Conservation (phyloP, 2,113 vertebrate species). For the Oryzias celebensis region DNA sequence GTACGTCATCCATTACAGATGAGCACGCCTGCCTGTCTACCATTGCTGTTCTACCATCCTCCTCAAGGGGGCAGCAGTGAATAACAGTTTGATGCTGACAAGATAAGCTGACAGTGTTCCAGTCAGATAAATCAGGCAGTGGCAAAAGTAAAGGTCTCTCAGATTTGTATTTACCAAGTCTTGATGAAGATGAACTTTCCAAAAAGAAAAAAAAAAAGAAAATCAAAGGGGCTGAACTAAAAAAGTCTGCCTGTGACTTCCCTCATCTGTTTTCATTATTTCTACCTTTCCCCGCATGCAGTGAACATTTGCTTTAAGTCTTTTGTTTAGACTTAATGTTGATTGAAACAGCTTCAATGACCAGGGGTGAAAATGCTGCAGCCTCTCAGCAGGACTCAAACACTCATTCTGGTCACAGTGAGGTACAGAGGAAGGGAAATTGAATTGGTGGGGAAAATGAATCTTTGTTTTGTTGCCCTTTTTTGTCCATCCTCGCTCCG, state of each 20-base stretch:
- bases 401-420: conserved; percentile 10
- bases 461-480: conserved; percentile 48
- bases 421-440: conserved; percentile 36
- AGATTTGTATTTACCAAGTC: not conserved
- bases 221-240: conserved; percentile 13
- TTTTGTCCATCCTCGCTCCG: conserved; percentile 4
- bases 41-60: conserved; percentile 8
- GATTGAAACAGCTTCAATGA: conserved; percentile 21
- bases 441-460: conserved; percentile 62
- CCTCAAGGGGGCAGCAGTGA: conserved; percentile 70
- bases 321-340: conserved; percentile 29
- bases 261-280: not conserved
- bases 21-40: not conserved
- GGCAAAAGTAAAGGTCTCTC: conserved; percentile 11
- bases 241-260: not conserved
- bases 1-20: not conserved
- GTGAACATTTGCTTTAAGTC: conserved; percentile 21
- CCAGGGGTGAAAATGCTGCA: conserved; percentile 10
- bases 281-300: not conserved
- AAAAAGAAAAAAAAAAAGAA: conserved; percentile 4
- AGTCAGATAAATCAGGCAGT: conserved; percentile 5
- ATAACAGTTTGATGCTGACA: not conserved
- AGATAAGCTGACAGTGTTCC: not conserved
- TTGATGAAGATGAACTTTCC: too few species aligned
- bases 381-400: conserved; percentile 16